Evolutionary conservation across 2,797 vertebrate genomes (phyloP).

Genomic region (Sebastiscus albofasciatus): DNA sequence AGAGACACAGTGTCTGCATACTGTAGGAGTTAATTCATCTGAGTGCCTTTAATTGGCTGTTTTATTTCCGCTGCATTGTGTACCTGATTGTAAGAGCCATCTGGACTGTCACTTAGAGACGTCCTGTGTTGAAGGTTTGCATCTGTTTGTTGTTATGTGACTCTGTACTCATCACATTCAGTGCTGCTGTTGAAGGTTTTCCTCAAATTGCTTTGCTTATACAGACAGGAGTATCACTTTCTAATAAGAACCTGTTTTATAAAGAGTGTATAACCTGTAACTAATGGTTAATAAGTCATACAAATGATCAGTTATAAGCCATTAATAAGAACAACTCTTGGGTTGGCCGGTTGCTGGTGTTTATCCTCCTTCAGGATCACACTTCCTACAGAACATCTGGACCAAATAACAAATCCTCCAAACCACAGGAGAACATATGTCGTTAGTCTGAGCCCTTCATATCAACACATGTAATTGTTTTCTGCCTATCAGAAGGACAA

Average conservation of each 20-base stretch:
- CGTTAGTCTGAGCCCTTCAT: fast-evolving
- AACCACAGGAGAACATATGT: not conserved
- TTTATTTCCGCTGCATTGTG: constrained; percentile 9
- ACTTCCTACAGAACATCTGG: not conserved
- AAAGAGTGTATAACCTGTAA: not conserved
- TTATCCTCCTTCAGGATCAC: not conserved
- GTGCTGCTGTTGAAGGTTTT: not conserved
- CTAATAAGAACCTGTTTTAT: not conserved
- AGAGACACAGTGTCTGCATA: not conserved
- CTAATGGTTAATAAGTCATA: not conserved
- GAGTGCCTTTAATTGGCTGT: not conserved
- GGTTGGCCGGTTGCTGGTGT: not conserved
- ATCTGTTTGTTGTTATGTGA: not conserved
- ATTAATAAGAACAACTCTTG: not conserved
- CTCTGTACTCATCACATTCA: not conserved
- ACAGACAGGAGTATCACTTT: not conserved
- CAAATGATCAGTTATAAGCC: not conserved
- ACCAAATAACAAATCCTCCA: not conserved
- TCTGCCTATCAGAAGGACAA: no score
- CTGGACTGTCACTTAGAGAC: not conserved
- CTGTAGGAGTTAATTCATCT: not conserved
- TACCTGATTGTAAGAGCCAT: not conserved
- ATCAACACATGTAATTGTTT: no score
- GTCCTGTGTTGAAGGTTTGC: constrained; percentile 1
- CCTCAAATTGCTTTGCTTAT: not conserved